These are phyloP conservation scores for Morelia viridis DNA, from an alignment of 2,797 vertebrate species.

Conservation along the genomic window DNA sequence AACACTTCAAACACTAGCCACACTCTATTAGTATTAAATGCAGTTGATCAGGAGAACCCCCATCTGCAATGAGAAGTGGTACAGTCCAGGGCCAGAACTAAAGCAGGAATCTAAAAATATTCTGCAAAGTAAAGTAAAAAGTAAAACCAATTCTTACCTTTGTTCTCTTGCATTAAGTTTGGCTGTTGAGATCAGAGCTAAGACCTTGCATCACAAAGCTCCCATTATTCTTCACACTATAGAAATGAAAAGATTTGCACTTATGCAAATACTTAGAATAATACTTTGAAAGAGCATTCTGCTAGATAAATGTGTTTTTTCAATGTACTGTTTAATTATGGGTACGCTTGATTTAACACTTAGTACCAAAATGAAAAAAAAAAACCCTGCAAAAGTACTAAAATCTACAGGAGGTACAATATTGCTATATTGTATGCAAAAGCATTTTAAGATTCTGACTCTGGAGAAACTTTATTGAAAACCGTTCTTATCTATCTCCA, in stretches of 20 bases:
- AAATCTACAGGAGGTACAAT: conserved; percentile 42
- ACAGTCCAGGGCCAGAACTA: not conserved
- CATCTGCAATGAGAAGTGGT: not conserved
- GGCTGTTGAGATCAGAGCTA: conserved; percentile 11
- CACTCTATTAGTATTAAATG: not conserved
- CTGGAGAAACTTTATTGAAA: conserved; percentile 58
- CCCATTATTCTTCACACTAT: conserved; percentile 57
- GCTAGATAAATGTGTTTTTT: conserved; percentile 29
- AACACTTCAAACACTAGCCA: not conserved
- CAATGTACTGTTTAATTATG: conserved; percentile 41
- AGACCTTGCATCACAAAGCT: conserved; percentile 62
- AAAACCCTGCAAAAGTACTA: conserved; percentile 1
- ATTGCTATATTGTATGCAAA: conserved; percentile 45
- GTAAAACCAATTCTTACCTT: not conserved
- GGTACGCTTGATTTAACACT: conserved; percentile 44
- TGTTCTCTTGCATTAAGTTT: conserved; percentile 9
- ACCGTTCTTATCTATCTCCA: conserved; percentile 55
- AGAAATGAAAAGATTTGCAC: conserved; percentile 53
- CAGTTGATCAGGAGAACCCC: not conserved
- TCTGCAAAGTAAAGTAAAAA: conserved; percentile 3
- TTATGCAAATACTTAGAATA: conserved; percentile 52
- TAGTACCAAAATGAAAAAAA: conserved; percentile 43
- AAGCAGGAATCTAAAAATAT: not conserved
- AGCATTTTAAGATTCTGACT: conserved; percentile 52
- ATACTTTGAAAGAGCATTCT: conserved; percentile 40